phyloP scores from a whole-genome alignment of 35 echinoderm and acorn worm genomes.

The Heliocidaris erythrogramma region DNA sequence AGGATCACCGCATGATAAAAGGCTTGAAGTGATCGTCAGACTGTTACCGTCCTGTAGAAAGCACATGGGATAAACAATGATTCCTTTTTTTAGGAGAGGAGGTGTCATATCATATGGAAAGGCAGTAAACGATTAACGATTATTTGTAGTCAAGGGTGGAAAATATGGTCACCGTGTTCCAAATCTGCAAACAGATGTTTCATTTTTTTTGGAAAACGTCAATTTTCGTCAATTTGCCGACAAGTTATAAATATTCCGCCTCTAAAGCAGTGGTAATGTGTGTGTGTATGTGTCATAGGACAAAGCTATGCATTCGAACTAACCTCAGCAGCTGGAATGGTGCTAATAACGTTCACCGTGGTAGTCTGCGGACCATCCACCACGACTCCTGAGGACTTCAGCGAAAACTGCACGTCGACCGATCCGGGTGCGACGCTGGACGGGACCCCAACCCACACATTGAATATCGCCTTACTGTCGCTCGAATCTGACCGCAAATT shows the following conservation, averaged over 20 bases:
- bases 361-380: neutral
- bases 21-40: neutral
- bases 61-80: neutral
- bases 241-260: too few relatives aligned
- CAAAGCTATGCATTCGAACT: neutral
- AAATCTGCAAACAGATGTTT: too few relatives aligned
- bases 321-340: constrained; percentile 15
- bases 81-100: too few relatives aligned
- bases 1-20: neutral
- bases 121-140: too few relatives aligned
- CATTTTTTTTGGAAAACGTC: too few relatives aligned
- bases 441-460: constrained; percentile 13
- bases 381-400: neutral
- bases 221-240: too few relatives aligned
- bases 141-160: too few relatives aligned
- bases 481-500: neutral
- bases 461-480: neutral
- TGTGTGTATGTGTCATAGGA: too few relatives aligned
- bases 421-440: neutral
- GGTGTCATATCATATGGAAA: too few relatives aligned
- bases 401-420: neutral
- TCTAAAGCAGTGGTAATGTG: too few relatives aligned
- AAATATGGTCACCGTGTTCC: too few relatives aligned
- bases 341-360: neutral
- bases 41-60: neutral